Evolutionary conservation across 1,140 invertebrate genomes (phyloP).

Genomic region (Rhagoletis pomonella): DNA sequence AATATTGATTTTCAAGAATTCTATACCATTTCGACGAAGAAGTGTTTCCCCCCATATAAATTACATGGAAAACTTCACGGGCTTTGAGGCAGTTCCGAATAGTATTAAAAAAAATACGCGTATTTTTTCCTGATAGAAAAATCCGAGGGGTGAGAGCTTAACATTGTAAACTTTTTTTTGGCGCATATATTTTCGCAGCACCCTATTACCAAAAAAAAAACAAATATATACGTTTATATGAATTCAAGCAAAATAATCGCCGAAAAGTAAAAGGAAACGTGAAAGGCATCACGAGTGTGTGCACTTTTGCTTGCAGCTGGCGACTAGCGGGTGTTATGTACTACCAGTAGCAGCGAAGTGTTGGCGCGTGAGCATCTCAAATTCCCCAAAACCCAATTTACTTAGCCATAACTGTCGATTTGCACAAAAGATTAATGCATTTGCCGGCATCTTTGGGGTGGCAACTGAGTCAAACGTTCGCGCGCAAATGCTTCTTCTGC

Average conservation of each 20-base stretch:
- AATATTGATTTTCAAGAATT: no score
- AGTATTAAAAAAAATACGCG: no score
- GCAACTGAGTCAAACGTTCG: background rate
- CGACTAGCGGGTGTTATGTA: background rate
- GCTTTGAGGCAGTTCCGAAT: no score
- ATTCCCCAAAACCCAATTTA: constrained; percentile 51
- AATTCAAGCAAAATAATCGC: background rate
- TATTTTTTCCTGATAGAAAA: no score
- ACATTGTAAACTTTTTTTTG: no score
- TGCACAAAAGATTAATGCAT: constrained; percentile 46
- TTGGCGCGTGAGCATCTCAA: constrained; percentile 30
- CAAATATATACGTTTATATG: no score
- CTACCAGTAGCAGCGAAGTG: background rate
- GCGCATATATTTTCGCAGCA: no score
- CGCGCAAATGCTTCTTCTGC: background rate
- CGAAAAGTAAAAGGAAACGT: background rate
- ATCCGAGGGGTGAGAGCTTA: no score
- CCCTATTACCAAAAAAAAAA: no score
- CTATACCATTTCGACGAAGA: no score
- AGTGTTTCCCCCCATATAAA: no score
- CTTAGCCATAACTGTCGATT: constrained; percentile 51
- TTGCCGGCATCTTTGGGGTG: background rate
- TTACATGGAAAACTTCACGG: no score
- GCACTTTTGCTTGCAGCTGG: background rate
- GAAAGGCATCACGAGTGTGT: background rate